Conservation (phyloP, 2,888 invertebrate species). For the Lasius platythorax region DNA sequence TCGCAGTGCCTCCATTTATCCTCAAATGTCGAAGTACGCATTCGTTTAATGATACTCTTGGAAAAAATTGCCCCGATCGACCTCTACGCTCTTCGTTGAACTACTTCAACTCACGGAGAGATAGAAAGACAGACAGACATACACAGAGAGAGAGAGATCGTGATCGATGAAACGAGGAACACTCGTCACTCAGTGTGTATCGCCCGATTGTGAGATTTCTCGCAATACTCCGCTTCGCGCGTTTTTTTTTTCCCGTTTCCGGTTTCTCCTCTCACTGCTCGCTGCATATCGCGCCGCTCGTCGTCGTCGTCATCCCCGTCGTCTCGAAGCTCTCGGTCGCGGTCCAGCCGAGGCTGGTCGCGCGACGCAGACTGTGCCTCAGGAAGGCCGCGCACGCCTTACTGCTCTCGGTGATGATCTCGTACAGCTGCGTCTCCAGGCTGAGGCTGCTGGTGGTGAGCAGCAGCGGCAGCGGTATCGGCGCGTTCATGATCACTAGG, state of each 20-base stretch:
- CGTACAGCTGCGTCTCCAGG: conserved; percentile 81
- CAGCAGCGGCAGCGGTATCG: conserved; percentile 84
- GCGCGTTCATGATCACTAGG: conserved; percentile 84
- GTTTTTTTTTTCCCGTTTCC: neutral
- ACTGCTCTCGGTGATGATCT: conserved; percentile 87
- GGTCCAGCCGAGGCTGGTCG: conserved; percentile 66
- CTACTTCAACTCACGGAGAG: conserved; percentile 23
- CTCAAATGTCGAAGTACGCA: neutral
- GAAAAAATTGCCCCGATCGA: conserved; percentile 37
- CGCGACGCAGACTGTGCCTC: conserved; percentile 88
- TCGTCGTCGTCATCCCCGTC: conserved; percentile 12
- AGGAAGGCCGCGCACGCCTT: conserved; percentile 91
- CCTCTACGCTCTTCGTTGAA: conserved; percentile 21
- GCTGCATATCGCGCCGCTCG: conserved; percentile 46
- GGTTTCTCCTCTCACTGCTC: conserved; percentile 32
- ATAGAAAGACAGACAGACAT: conserved; percentile 1
- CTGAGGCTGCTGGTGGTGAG: conserved; percentile 80
- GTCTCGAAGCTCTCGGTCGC: conserved; percentile 65
- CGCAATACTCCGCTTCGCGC: conserved; percentile 8
- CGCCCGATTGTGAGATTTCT: neutral
- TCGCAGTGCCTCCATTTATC: conserved; percentile 23
- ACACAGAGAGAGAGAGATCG: conserved; percentile 27
- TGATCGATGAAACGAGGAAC: conserved; percentile 13
- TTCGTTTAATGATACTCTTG: conserved; percentile 5
- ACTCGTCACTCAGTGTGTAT: neutral